These are phyloP conservation scores for Drosophila bifasciata DNA, from an alignment of 1,140 invertebrate species.

Conservation along the genomic window DNA sequence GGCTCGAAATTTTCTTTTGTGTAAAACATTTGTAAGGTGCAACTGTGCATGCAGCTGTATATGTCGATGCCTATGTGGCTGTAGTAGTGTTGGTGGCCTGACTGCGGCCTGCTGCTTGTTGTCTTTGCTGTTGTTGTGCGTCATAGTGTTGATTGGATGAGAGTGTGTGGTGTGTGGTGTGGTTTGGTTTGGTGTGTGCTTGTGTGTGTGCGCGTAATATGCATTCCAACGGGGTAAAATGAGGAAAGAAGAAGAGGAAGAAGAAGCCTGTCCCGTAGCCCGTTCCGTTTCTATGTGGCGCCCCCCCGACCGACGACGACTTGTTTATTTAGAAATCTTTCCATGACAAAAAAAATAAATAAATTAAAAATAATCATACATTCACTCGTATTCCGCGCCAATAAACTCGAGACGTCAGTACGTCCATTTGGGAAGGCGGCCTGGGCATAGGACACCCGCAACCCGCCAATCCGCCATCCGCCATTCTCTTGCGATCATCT, in stretches of 20 bases:
- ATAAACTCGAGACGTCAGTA: neutral
- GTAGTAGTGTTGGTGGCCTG: constrained; percentile 17
- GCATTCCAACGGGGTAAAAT: constrained; percentile 79
- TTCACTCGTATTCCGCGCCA: neutral
- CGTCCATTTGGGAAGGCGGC: too few species aligned
- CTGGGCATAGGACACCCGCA: neutral
- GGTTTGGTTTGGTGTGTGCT: too few species aligned
- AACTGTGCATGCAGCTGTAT: constrained; percentile 64
- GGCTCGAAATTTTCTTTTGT: constrained; percentile 70
- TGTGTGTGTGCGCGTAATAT: constrained; percentile 64
- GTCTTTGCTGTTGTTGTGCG: constrained; percentile 41
- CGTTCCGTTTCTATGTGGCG: too few species aligned
- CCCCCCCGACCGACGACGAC: too few species aligned
- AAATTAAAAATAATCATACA: neutral
- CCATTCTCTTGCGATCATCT: constrained; percentile 11
- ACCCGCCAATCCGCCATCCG: too few species aligned
- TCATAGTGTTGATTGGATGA: constrained; percentile 33
- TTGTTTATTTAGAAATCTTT: constrained; percentile 45
- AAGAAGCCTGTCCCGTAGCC: constrained; percentile 3
- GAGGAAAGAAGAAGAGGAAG: constrained; percentile 14
- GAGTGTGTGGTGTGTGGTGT: neutral
- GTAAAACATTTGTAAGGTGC: constrained; percentile 79
- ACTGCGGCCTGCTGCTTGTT: constrained; percentile 33
- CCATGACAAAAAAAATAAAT: neutral
- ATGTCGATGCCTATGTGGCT: constrained; percentile 22